A percentile compares a stretch with the other conserved stretches of the same genome.
Conservation (phyloP, 2,113 vertebrate genomes). For the Speoplatyrhinus poulsoni region DNA sequence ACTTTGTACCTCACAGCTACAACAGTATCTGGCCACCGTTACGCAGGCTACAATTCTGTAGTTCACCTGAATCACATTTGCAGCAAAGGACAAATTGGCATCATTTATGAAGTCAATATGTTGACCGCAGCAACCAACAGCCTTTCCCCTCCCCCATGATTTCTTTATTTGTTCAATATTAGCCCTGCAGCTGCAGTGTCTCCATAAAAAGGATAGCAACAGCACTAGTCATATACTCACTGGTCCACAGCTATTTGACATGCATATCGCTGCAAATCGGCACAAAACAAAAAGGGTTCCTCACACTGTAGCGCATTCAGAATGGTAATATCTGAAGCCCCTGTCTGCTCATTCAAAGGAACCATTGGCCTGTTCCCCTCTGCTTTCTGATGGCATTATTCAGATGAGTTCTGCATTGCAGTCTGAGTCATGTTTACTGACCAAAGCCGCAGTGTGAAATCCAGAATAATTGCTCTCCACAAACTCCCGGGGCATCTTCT, state of each 20-base stretch:
- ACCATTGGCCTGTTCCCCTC: constrained; percentile 8
- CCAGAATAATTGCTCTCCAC: constrained; percentile 65
- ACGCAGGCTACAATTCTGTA: constrained; percentile 16
- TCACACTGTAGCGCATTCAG: constrained; percentile 3
- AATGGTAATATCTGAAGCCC: constrained; percentile 45
- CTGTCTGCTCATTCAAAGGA: constrained; percentile 34
- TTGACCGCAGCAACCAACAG: constrained; percentile 52
- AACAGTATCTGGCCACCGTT: too few relatives aligned
- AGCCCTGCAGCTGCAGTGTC: constrained; percentile 12
- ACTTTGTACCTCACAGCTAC: too few relatives aligned
- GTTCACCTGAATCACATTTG: constrained; percentile 30
- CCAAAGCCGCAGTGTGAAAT: constrained; percentile 72
- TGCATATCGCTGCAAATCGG: constrained; percentile 46
- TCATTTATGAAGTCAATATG: constrained; percentile 48
- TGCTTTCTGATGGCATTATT: constrained; percentile 62
- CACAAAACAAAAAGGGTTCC: constrained; percentile 37
- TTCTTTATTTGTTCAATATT: constrained; percentile 37
- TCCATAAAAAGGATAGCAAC: constrained; percentile 37
- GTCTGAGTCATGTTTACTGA: constrained; percentile 66
- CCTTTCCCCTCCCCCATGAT: constrained; percentile 8
- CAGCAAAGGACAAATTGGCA: constrained; percentile 26
- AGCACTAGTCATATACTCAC: constrained; percentile 5
- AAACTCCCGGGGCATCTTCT: constrained; percentile 49
- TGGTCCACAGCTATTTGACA: constrained; percentile 34
- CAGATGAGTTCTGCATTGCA: constrained; percentile 68